Conservation (phyloP, 2,888 invertebrate genomes). For the Lissocephala sabroskyi region DNA sequence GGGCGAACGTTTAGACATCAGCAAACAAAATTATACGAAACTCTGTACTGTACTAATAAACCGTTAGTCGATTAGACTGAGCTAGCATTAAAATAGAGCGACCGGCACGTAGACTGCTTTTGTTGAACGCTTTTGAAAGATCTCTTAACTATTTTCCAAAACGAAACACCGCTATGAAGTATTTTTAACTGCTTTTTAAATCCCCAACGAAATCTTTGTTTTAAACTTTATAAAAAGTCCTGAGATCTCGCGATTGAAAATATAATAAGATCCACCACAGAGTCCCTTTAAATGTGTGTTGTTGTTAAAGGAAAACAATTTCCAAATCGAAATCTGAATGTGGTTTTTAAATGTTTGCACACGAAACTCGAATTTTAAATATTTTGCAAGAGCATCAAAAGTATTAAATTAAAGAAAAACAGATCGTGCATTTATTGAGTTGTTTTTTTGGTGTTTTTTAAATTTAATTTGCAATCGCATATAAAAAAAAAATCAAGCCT, state of each 20-base stretch:
- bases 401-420: conserved; percentile 2
- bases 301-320: background rate
- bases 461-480: conserved; percentile 7
- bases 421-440: conserved; percentile 11
- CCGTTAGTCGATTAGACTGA: conserved; percentile 48
- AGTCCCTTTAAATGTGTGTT: conserved; percentile 1
- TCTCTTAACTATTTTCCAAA: no score
- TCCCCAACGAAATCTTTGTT: no score
- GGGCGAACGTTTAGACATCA: conserved; percentile 9
- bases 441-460: conserved; percentile 9
- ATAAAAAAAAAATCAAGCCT: conserved; percentile 1
- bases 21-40: conserved; percentile 10
- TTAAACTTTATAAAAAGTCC: no score
- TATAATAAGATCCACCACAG: no score
- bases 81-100: conserved; percentile 5
- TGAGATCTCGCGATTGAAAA: background rate
- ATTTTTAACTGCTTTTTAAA: no score
- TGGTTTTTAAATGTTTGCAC: conserved; percentile 8
- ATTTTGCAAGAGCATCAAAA: conserved; percentile 4
- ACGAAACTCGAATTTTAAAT: conserved; percentile 2
- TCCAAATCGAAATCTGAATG: conserved; percentile 6
- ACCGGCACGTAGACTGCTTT: no score
- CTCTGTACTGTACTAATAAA: background rate
- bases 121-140: no score
- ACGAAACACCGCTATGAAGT: no score